Evolutionary conservation across 2,888 invertebrate species (phyloP).

Genomic region (Catotricha subobsoleta): DNA sequence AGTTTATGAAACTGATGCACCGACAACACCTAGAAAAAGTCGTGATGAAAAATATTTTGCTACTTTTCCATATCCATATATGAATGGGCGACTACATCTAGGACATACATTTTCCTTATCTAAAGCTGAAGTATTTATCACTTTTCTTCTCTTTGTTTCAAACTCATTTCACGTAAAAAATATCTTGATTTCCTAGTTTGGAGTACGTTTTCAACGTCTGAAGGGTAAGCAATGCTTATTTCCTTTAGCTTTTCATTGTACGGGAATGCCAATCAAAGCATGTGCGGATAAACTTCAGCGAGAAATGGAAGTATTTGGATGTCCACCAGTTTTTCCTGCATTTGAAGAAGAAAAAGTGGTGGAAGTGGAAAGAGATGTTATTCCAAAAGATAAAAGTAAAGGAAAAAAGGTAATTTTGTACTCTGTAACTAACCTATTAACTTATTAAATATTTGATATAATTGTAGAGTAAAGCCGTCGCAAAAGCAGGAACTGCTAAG

Average conservation of each 20-base stretch:
- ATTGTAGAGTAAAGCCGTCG: slow-evolving; percentile 74
- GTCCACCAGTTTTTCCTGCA: slow-evolving; percentile 76
- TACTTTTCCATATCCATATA: slow-evolving; percentile 97
- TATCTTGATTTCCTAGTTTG: slow-evolving; percentile 47
- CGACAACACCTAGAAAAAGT: slow-evolving; percentile 35
- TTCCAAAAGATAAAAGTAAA: slow-evolving; percentile 69
- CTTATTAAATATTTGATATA: slow-evolving; percentile 6
- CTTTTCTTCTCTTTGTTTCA: not conserved
- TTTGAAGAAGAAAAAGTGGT: slow-evolving; percentile 32
- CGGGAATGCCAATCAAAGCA: slow-evolving; percentile 99
- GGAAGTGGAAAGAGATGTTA: slow-evolving; percentile 38
- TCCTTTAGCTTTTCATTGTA: slow-evolving; percentile 97
- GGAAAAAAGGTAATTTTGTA: slow-evolving; percentile 52
- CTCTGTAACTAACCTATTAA: not conserved
- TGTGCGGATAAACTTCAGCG: slow-evolving; percentile 93
- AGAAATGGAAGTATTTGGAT: slow-evolving; percentile 83
- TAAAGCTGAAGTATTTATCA: slow-evolving; percentile 71
- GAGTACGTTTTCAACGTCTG: slow-evolving; percentile 76
- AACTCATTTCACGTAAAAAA: too few relatives aligned
- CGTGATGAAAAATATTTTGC: slow-evolving; percentile 70
- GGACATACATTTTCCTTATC: slow-evolving; percentile 95
- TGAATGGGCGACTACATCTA: slow-evolving; percentile 95
- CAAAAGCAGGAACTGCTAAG: slow-evolving; percentile 74
- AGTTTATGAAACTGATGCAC: slow-evolving; percentile 68
- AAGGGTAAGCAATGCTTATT: slow-evolving; percentile 82